phyloP scores from a whole-genome alignment of 1,140 invertebrate species.

The Zaprionus gabonicus region DNA sequence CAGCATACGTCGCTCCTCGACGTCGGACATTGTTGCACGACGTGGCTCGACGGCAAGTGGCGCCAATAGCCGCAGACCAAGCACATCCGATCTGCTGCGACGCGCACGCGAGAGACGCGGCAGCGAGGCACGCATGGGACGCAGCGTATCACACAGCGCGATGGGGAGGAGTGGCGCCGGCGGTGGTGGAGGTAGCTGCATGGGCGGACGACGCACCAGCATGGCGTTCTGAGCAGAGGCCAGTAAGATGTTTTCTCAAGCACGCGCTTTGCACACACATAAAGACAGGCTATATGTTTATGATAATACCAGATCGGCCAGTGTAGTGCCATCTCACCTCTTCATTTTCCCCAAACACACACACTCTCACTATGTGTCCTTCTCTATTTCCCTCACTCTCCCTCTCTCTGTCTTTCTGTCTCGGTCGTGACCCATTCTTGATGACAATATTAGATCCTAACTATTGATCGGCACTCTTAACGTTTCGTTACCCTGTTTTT shows the following conservation, averaged over 20 bases:
- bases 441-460: conserved; percentile 82
- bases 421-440: conserved; percentile 52
- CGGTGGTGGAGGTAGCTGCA: conserved; percentile 36
- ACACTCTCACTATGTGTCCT: background rate
- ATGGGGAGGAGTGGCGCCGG: conserved; percentile 61
- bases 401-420: background rate
- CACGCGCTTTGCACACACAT: background rate
- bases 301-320: conserved; percentile 4
- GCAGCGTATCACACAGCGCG: conserved; percentile 79
- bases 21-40: conserved; percentile 72
- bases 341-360: background rate
- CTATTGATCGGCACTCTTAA: conserved; percentile 38
- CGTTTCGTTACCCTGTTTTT: conserved; percentile 25
- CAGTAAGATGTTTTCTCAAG: conserved; percentile 41
- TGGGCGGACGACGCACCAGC: conserved; percentile 75
- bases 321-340: conserved; percentile 16
- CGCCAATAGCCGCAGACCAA: conserved; percentile 68
- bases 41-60: conserved; percentile 29
- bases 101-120: conserved; percentile 79
- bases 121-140: conserved; percentile 78
- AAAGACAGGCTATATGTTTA: background rate
- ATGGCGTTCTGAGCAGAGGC: conserved; percentile 77
- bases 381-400: background rate
- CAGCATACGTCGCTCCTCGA: conserved; percentile 75
- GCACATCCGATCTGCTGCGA: conserved; percentile 78